Conservation (phyloP, 1,140 invertebrate genomes). For the Triops cancriformis region DNA sequence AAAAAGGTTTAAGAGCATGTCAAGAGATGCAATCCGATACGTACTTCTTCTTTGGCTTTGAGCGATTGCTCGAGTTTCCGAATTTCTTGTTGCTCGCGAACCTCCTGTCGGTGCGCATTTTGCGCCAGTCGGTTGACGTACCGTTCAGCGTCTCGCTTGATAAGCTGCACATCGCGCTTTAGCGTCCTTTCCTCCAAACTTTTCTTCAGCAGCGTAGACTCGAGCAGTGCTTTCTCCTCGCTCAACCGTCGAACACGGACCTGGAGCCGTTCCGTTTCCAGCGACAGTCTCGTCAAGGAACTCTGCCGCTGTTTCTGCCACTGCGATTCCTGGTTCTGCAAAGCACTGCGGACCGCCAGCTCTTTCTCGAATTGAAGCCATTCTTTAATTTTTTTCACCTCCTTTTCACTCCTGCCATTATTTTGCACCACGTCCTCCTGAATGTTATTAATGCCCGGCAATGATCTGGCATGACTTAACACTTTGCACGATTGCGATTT, state of each 20-base stretch:
- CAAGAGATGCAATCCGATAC: background rate
- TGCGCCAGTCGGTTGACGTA: background rate
- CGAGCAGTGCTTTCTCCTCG: constrained; percentile 18
- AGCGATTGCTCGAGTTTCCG: background rate
- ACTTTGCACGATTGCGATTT: background rate
- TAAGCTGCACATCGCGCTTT: background rate
- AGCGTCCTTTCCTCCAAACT: background rate
- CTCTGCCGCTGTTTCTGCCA: constrained; percentile 14
- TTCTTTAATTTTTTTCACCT: constrained; percentile 21
- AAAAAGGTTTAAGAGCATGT: too few relatives aligned
- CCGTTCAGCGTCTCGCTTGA: background rate
- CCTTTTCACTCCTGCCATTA: constrained; percentile 1
- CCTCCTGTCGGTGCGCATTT: background rate
- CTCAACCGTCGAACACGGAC: constrained; percentile 15
- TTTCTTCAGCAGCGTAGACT: constrained; percentile 19
- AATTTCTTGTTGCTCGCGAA: constrained; percentile 1
- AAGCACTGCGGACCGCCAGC: constrained; percentile 20
- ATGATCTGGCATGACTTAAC: constrained; percentile 1
- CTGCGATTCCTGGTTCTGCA: constrained; percentile 18
- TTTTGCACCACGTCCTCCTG: background rate
- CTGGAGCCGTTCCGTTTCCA: constrained; percentile 23
- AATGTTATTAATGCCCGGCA: background rate
- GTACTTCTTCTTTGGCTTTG: constrained; percentile 15
- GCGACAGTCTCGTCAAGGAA: background rate
- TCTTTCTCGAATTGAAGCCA: constrained; percentile 24